Conservation (phyloP, 2,888 invertebrate species). For the Imbricaverruca yamaguchii region DNA sequence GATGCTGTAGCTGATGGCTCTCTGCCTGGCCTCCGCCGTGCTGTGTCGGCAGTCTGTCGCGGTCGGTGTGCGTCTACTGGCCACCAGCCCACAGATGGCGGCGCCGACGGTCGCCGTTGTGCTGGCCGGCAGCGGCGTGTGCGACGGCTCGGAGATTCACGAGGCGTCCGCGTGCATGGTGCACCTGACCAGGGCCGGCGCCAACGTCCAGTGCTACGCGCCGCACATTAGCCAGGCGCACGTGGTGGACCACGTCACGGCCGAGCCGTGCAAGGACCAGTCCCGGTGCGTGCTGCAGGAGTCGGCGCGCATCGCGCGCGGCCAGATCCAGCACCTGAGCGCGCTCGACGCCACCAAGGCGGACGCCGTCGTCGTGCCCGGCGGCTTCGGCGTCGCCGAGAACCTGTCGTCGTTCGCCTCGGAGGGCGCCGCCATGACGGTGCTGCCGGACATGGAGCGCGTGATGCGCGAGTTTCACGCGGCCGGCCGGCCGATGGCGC, state of each 20-base stretch:
- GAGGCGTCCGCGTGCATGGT: conserved; percentile 47
- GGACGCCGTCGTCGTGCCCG: conserved; percentile 51
- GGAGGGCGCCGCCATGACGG: conserved; percentile 43
- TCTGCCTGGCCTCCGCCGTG: too few relatives aligned
- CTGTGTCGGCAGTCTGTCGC: too few relatives aligned
- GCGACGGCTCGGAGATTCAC: conserved; percentile 51
- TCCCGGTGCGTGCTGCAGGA: conserved; percentile 49
- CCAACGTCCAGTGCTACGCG: conserved; percentile 43
- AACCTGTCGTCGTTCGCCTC: conserved; percentile 50
- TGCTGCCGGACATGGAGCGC: conserved; percentile 45
- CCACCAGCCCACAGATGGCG: too few relatives aligned
- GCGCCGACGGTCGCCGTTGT: conserved; percentile 35
- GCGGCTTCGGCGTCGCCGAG: conserved; percentile 52
- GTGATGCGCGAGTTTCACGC: conserved; percentile 47
- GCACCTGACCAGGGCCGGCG: conserved; percentile 43
- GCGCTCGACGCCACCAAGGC: conserved; percentile 42
- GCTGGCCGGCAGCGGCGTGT: conserved; percentile 49
- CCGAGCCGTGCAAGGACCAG: conserved; percentile 33
- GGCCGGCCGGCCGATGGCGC: conserved; percentile 48
- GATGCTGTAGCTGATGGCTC: too few relatives aligned
- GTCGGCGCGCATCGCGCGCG: conserved; percentile 49
- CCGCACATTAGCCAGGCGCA: conserved; percentile 46
- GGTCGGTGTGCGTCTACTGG: too few relatives aligned
- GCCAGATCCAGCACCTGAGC: conserved; percentile 39
- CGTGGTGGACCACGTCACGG: conserved; percentile 45